Percentiles rank a stretch among this genome's conserved stretches.
Evolutionary conservation across 2,888 invertebrate species (phyloP).

Genomic region (Hypomecis punctinalis): DNA sequence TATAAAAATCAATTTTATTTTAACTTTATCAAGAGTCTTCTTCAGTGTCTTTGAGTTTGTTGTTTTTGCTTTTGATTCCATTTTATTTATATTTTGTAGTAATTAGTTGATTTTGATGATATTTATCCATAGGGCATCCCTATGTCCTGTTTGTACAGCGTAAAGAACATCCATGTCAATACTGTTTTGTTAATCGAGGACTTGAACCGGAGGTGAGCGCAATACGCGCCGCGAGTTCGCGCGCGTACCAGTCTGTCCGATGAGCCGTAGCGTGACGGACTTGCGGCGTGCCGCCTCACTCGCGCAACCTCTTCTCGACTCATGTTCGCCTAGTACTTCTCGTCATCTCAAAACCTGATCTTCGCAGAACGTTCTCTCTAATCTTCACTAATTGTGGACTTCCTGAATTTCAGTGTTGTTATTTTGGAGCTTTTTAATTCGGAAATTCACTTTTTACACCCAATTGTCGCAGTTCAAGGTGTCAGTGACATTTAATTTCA

Average conservation of each 20-base stretch:
- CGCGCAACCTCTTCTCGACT: slow-evolving; percentile 56
- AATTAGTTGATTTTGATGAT: too few species aligned
- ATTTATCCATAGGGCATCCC: not conserved
- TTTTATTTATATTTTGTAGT: too few species aligned
- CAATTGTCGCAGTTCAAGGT: slow-evolving; percentile 46
- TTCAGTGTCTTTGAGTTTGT: slow-evolving; percentile 1
- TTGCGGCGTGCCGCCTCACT: slow-evolving; percentile 68
- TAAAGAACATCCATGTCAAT: slow-evolving; percentile 44
- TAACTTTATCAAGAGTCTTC: not conserved
- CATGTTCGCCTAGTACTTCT: slow-evolving; percentile 61
- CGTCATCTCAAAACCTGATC: slow-evolving; percentile 36
- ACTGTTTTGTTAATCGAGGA: slow-evolving; percentile 59
- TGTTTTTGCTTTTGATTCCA: not conserved
- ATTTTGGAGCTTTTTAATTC: slow-evolving; percentile 23
- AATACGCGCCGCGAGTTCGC: slow-evolving; percentile 50
- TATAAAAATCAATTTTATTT: too few species aligned
- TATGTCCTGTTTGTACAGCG: slow-evolving; percentile 26
- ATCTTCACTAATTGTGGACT: slow-evolving; percentile 25
- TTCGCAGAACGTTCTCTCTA: slow-evolving; percentile 23
- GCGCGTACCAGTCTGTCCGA: slow-evolving; percentile 76
- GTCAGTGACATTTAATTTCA: slow-evolving; percentile 53
- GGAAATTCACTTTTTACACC: slow-evolving; percentile 32
- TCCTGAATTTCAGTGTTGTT: slow-evolving; percentile 31
- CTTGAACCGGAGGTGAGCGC: slow-evolving; percentile 70
- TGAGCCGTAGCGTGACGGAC: slow-evolving; percentile 83